phyloP scores from a whole-genome alignment of 2,888 invertebrate genomes.

The Drosophila sordidula region DNA sequence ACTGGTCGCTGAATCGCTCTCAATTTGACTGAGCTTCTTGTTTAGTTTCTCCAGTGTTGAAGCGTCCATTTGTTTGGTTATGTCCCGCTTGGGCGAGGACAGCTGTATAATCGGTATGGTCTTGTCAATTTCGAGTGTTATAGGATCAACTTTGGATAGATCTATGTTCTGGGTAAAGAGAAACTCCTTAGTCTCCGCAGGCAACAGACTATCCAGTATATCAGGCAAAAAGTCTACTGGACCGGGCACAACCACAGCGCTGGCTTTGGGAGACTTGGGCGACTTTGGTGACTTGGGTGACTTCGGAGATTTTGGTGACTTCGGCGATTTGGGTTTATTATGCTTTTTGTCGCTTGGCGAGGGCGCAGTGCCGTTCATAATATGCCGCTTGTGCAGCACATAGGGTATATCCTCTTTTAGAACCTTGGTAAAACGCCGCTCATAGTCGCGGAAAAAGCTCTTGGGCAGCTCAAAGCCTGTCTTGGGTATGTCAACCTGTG shows the following conservation, averaged over 20 bases:
- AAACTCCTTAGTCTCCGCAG: conserved; percentile 87
- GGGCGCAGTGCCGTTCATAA: conserved; percentile 93
- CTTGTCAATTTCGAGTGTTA: conserved; percentile 90
- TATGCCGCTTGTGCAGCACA: conserved; percentile 92
- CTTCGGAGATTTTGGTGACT: conserved; percentile 88
- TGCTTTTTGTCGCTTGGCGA: conserved; percentile 86
- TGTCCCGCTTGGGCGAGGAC: conserved; percentile 90
- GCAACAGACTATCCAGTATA: conserved; percentile 85
- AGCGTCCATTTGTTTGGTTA: conserved; percentile 89
- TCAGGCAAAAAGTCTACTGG: conserved; percentile 86
- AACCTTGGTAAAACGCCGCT: conserved; percentile 86
- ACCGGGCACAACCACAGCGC: conserved; percentile 53
- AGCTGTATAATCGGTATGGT: conserved; percentile 87
- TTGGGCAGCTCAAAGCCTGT: conserved; percentile 90
- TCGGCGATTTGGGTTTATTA: conserved; percentile 88
- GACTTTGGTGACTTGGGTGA: conserved; percentile 88
- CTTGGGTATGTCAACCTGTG: conserved; percentile 87
- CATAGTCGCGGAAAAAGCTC: conserved; percentile 90
- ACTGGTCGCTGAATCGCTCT: conserved; percentile 91
- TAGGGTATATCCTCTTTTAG: conserved; percentile 92
- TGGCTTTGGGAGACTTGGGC: conserved; percentile 85
- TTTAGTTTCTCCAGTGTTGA: conserved; percentile 89
- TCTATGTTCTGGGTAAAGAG: conserved; percentile 91
- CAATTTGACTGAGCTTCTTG: conserved; percentile 90
- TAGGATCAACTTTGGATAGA: conserved; percentile 90